Conservation (phyloP, 2,888 invertebrate species). For the Spilarctia lutea region DNA sequence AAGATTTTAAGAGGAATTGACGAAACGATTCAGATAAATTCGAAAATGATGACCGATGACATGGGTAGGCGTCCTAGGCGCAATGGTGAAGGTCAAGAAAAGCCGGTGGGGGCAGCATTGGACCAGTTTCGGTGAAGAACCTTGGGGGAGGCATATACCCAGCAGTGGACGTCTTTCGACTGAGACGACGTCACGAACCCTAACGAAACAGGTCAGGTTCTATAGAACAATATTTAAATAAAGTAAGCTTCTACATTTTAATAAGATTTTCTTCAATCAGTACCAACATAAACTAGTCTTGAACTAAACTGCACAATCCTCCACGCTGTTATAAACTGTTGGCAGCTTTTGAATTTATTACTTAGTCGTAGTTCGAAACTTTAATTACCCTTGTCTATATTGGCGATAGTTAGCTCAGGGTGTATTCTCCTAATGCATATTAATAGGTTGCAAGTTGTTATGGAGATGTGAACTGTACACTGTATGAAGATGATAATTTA, state of each 20-base stretch:
- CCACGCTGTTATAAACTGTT: conserved; percentile 68
- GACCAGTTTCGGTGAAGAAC: too few species aligned
- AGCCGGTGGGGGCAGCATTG: too few species aligned
- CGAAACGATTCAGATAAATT: too few species aligned
- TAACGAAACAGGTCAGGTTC: too few species aligned
- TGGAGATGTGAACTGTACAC: conserved; percentile 57
- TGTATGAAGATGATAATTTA: conserved; percentile 26
- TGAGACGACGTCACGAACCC: too few species aligned
- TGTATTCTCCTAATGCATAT: conserved; percentile 79
- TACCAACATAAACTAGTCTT: neutral
- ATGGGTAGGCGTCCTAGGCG: too few species aligned
- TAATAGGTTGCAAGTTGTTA: conserved; percentile 76
- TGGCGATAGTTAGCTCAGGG: conserved; percentile 72
- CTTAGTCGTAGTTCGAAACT: conserved; percentile 75
- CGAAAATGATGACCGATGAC: too few species aligned
- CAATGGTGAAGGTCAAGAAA: too few species aligned
- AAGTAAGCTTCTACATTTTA: neutral
- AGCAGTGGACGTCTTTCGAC: too few species aligned
- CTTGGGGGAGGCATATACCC: too few species aligned
- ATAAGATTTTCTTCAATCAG: neutral
- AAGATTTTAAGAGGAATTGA: neutral
- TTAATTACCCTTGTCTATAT: conserved; percentile 72
- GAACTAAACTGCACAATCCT: neutral
- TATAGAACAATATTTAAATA: neutral
- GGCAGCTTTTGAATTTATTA: conserved; percentile 81